Percentiles rank a stretch among this genome's conserved stretches.
These are phyloP conservation scores for Salvelinus alpinus DNA, from an alignment of 2,113 vertebrate genomes.

Conservation along the genomic window DNA sequence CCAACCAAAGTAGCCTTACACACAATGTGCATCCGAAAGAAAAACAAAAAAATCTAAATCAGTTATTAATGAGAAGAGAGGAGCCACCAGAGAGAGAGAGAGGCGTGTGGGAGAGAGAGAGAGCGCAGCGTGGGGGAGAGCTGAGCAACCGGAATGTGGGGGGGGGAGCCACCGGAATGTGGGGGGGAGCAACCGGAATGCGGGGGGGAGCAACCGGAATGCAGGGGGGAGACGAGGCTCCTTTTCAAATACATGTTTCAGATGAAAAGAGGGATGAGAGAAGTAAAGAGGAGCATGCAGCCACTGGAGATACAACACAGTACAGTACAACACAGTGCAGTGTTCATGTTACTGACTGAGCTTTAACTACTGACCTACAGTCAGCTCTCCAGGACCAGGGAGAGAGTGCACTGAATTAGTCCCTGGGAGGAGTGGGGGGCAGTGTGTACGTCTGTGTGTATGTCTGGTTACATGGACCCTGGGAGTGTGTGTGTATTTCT, in stretches of 20 bases:
- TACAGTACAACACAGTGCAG: not conserved
- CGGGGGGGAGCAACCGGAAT: rapidly evolving
- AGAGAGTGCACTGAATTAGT: no score
- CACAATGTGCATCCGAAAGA: not conserved
- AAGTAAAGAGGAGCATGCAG: slow-evolving; percentile 47
- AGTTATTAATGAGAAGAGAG: slow-evolving; percentile 50
- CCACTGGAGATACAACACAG: slow-evolving; percentile 58
- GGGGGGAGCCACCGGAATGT: no score
- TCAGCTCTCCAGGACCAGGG: no score
- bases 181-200: not conserved
- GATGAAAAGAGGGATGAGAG: slow-evolving; percentile 56
- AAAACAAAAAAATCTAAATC: slow-evolving; percentile 36
- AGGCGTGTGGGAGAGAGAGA: slow-evolving; percentile 13
- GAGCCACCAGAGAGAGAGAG: slow-evolving; percentile 12
- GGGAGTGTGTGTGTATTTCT: no score
- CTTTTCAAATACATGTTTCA: slow-evolving; percentile 54
- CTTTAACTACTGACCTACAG: no score
- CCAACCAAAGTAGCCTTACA: slow-evolving; percentile 40
- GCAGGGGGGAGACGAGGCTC: slow-evolving; percentile 4
- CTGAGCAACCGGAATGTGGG: not conserved
- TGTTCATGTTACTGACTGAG: no score
- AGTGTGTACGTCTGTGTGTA: no score
- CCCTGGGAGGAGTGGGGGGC: no score
- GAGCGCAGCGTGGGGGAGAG: not conserved
- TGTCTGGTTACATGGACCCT: no score